A percentile compares a stretch with the other conserved stretches of the same genome.
Conservation (phyloP, 2,113 vertebrate species). For the Carassius auratus region DNA sequence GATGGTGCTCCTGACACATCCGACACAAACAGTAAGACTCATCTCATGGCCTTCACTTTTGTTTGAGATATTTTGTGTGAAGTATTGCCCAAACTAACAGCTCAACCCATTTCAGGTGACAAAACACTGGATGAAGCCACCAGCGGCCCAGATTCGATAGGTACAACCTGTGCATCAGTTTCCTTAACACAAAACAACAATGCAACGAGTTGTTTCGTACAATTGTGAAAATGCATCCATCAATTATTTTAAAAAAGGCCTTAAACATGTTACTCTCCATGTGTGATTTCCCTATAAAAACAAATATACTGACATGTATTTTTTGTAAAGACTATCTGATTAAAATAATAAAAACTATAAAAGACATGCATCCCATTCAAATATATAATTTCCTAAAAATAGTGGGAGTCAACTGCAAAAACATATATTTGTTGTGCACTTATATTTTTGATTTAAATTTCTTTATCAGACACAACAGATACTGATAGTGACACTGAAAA, state of each 20-base stretch:
- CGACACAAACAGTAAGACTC: slow-evolving; percentile 39
- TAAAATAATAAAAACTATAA: background rate
- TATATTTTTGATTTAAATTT: background rate
- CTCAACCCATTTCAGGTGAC: slow-evolving; percentile 33
- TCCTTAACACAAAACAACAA: background rate
- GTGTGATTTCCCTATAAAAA: background rate
- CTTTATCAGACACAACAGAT: slow-evolving; percentile 29
- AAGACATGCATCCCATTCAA: background rate
- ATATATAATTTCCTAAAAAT: background rate
- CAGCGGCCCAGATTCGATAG: slow-evolving; percentile 27
- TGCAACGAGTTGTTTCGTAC: background rate
- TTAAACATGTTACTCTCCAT: background rate
- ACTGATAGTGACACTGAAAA: background rate
- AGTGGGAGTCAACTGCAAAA: background rate
- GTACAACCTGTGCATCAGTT: background rate
- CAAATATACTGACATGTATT: background rate
- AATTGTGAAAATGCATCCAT: background rate
- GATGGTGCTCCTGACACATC: slow-evolving; percentile 8
- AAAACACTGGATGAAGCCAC: slow-evolving; percentile 46
- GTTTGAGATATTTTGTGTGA: background rate
- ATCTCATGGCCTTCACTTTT: background rate
- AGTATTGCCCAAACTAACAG: background rate
- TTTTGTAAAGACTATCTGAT: background rate
- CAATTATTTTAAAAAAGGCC: background rate
- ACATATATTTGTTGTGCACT: background rate